phyloP scores from a whole-genome alignment of 1,140 invertebrate species.

The Anoplophora glabripennis region DNA sequence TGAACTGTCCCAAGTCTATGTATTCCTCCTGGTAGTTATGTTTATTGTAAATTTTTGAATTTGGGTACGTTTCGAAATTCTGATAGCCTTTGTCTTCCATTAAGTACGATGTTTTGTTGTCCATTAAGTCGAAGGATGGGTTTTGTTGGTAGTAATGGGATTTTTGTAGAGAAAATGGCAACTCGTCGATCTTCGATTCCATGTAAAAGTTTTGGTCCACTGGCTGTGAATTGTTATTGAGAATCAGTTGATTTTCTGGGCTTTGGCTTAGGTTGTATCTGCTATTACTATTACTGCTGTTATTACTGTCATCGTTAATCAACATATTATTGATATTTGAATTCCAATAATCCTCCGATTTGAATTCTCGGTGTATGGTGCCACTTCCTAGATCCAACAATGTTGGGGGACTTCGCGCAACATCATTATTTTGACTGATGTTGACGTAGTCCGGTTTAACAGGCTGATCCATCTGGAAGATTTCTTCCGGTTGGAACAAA shows the following conservation, averaged over 20 bases:
- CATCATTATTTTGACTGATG: conserved; percentile 49
- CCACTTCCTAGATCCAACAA: conserved; percentile 69
- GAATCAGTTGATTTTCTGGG: conserved; percentile 33
- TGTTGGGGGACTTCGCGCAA: conserved; percentile 63
- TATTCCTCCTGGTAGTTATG: conserved; percentile 35
- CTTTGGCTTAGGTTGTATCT: conserved; percentile 45
- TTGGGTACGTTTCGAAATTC: conserved; percentile 30
- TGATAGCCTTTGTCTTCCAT: conserved; percentile 27
- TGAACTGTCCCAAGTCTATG: conserved; percentile 36
- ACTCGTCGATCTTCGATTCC: conserved; percentile 22
- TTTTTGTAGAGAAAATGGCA: conserved; percentile 28
- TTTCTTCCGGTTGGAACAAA: conserved; percentile 74
- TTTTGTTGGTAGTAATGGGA: conserved; percentile 13
- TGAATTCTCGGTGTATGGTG: conserved; percentile 57
- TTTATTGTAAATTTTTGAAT: conserved; percentile 22
- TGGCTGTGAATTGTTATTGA: conserved; percentile 34
- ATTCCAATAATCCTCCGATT: conserved; percentile 53
- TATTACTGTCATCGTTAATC: conserved; percentile 45
- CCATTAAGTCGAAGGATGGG: background rate
- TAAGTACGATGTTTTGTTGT: conserved; percentile 7
- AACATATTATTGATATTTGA: conserved; percentile 28
- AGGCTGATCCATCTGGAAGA: conserved; percentile 73
- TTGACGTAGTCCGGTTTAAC: conserved; percentile 59
- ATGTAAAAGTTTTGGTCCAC: conserved; percentile 28
- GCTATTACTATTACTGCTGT: conserved; percentile 37